These are phyloP conservation scores for Astyanax mexicanus DNA, from an alignment of 2,797 vertebrate species.

Conservation along the genomic window DNA sequence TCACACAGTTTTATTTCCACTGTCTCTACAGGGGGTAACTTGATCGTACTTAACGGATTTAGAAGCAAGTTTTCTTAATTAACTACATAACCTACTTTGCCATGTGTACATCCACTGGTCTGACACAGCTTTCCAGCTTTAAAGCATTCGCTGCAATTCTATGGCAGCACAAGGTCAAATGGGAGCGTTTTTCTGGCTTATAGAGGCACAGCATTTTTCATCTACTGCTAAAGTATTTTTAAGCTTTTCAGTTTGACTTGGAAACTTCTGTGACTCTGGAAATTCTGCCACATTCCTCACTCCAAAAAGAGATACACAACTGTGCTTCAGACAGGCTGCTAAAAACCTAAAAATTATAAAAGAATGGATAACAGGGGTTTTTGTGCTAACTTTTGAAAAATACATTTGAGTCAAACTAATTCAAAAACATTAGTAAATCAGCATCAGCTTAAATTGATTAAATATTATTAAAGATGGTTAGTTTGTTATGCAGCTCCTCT, in stretches of 20 bases:
- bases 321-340: background rate
- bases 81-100: conserved; percentile 44
- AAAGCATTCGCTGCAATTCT: conserved; percentile 12
- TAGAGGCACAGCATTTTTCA: background rate
- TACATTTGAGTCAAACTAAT: no score
- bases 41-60: conserved; percentile 55
- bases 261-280: background rate
- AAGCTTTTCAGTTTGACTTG: background rate
- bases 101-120: conserved; percentile 37
- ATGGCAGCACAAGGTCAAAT: conserved; percentile 32
- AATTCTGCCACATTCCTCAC: background rate
- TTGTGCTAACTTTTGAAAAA: no score
- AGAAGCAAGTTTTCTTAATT: conserved; percentile 50
- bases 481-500: no score
- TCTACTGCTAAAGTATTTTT: conserved; percentile 18
- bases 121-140: conserved; percentile 27
- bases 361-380: no score
- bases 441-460: no score
- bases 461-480: no score
- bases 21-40: conserved; percentile 32
- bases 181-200: background rate
- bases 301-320: background rate
- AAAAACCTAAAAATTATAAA: no score
- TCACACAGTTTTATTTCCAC: conserved; percentile 39
- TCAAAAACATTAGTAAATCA: no score